Evolutionary conservation across 1,140 invertebrate species (phyloP), one percentile per base, ranked within the genome.

Genomic region (Grapholita molesta): DNA sequence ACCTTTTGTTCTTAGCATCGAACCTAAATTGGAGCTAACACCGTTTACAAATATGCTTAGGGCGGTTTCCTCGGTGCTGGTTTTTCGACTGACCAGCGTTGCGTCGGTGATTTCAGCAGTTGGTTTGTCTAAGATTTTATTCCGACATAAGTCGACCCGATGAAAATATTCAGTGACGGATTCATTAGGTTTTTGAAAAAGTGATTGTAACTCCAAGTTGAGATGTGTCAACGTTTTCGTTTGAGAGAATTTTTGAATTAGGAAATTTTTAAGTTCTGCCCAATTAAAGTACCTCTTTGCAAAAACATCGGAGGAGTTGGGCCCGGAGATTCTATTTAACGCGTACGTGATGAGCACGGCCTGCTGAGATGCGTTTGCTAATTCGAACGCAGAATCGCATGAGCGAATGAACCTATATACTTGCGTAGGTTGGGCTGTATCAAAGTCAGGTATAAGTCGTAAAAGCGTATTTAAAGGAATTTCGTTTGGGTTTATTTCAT

Each of bases 51-150:
- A 73, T 8, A 70, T 57, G 42, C 28, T 68, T 12, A 73, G 30
- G 12, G 68, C 68, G 11, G 69, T 70, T 61, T 73, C 72, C 18
- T 73, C 72, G 1, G 72, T 68, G 11, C 65, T 57, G 0, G 12
- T 18, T 30, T 48, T 38, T 0, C 68, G 68, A 8, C 69, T 66
- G 0, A 15, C 0, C 6, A 73, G 33, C 4, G 65, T 32, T 0
- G 15, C 5, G 28, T 70, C 66, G 0, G 32, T 23, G 5, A 70
- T 61, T 70, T 73, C 68, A 0, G 69, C 66, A 3, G 23, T 66
- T 55, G 70, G 33, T 33, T 73, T 73, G 42, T 70, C 64, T 0
- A 70, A 21, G 2, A 73, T 70, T 70, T 73, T 70, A 11, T 52
- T 70, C 9, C 69, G 33, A 33, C 68, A 70, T 11, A 73, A n/a